A percentile compares a stretch with the other conserved stretches of the same genome.
These are phyloP conservation scores for Margarornis squamiger DNA, from an alignment of 2,797 vertebrate genomes.

Conservation along the genomic window DNA sequence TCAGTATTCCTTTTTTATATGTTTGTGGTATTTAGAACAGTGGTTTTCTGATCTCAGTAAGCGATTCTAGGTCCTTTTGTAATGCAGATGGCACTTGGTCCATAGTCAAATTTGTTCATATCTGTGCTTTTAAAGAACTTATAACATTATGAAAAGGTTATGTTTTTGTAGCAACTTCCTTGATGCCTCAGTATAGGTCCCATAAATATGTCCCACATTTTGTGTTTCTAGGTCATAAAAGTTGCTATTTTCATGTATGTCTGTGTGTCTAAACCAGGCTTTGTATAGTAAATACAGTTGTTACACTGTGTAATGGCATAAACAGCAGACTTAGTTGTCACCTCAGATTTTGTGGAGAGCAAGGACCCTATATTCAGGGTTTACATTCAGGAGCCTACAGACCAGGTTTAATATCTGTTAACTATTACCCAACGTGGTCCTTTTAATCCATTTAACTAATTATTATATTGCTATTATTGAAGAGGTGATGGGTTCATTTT, in stretches of 20 bases:
- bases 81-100: neutral
- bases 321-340: neutral
- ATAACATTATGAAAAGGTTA: neutral
- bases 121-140: neutral
- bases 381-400: neutral
- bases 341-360: neutral
- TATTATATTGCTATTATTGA: neutral
- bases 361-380: neutral
- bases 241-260: neutral
- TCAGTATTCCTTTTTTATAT: neutral
- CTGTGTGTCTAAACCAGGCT: neutral
- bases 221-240: neutral
- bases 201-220: neutral
- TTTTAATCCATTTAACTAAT: neutral
- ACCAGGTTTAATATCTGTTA: neutral
- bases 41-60: neutral
- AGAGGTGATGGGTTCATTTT: neutral
- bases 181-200: neutral
- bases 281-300: rapidly evolving
- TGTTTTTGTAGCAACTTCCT: neutral
- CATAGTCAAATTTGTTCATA: neutral
- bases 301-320: neutral
- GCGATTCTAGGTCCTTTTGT: neutral
- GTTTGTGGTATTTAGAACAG: neutral
- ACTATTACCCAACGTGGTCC: neutral